phyloP scores from a whole-genome alignment of 2,797 vertebrate species.

The Morus bassanus region DNA sequence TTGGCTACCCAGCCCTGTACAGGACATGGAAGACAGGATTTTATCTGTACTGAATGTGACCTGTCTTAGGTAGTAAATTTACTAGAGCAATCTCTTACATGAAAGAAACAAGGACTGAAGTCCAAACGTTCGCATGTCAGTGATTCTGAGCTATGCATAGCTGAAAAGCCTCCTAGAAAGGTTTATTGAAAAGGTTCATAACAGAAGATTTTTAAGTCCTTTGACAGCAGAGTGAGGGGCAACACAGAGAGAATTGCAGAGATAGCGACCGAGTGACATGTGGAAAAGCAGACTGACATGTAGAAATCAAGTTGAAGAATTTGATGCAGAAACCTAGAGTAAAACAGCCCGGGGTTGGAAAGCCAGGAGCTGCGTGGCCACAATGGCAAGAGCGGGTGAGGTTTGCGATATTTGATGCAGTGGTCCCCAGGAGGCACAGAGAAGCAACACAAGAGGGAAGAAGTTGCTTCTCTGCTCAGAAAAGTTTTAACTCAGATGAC shows the following conservation, averaged over 20 bases:
- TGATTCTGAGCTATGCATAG: background rate
- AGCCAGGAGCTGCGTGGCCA: background rate
- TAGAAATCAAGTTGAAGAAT: background rate
- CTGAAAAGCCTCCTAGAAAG: background rate
- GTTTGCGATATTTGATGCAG: background rate
- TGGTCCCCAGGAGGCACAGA: background rate
- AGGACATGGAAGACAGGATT: too few species aligned
- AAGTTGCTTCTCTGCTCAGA: background rate
- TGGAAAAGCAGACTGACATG: fast-evolving
- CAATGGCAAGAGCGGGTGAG: background rate
- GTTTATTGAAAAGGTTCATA: background rate
- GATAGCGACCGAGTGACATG: fast-evolving
- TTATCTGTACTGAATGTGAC: background rate
- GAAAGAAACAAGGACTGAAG: constrained; percentile 14
- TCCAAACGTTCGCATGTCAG: background rate
- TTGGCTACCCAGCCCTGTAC: background rate
- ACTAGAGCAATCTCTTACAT: background rate
- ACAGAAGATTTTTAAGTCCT: background rate
- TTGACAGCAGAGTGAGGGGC: background rate
- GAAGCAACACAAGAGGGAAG: background rate
- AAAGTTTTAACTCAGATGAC: background rate
- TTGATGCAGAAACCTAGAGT: background rate
- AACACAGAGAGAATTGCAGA: background rate
- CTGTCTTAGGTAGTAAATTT: background rate
- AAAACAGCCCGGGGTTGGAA: background rate